Evolutionary conservation across 2,797 vertebrate genomes (phyloP), one percentile per base, ranked within the genome.

Genomic region (Enteromius unitaeniatus): DNA sequence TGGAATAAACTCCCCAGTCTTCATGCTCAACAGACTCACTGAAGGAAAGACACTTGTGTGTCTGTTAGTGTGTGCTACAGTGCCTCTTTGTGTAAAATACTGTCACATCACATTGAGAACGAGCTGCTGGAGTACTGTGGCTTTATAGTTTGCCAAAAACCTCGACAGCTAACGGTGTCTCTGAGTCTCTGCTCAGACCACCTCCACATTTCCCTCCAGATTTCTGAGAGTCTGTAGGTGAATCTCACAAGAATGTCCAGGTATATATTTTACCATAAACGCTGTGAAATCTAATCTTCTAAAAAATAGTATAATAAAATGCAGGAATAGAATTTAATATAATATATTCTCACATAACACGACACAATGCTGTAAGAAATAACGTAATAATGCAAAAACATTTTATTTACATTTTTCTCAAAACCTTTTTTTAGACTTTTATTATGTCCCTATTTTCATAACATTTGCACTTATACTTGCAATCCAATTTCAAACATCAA

Each of bases 1-100:
- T 31, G 67, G 31, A 55, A 62, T 51, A 34, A 78, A 60, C 58
- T 42, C 37, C 40, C 67, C 40, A 28, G 55, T 62, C 68, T 77
- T 58, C 65, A 78, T 10, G 19, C 45, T 64, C 49, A 26, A 31
- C 78, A n/a, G 3, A 34, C 31, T 34, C 31, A 34, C 31, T 34
- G 58, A 49, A 13, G 55, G 55, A 13, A 62, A 77, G 55, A 23
- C 58, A 26, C 26, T 62, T 85, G 87, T 21, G 23, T 40, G 34
- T 88, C 65, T 62, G 47, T 86, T 84, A 79, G 49, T 40, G 79
- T 81, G 88, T 83, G 84, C 31, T 68, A 83, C 60, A 83, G 81
- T 83, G 60, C 37, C 65, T 17, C 81, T 83, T 83, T 83, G 75
- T 78, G 73, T 55, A 45, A 45, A 73, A 28, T 64, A 28, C 73